Conservation (phyloP, 30 jellyfish, hydroid and myxozoan species). For the Turritopsis rubra region DNA sequence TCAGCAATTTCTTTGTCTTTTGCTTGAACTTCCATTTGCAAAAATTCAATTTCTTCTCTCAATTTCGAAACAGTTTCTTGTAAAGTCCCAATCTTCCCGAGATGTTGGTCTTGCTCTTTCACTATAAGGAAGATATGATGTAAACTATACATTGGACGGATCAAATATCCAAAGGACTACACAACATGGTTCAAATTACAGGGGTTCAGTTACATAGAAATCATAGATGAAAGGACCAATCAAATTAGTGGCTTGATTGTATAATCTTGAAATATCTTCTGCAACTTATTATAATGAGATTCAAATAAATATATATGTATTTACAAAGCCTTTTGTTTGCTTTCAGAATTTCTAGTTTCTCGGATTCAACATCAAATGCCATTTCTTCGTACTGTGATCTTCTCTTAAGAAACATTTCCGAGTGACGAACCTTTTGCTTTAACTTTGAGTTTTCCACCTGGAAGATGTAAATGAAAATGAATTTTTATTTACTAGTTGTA, state of each 20-base stretch:
- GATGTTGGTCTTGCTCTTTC: conserved; percentile 22
- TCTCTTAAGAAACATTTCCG: conserved; percentile 26
- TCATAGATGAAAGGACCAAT: too few relatives aligned
- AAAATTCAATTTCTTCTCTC: conserved; percentile 36
- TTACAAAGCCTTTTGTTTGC: conserved; percentile 23
- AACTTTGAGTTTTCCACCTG: conserved; percentile 36
- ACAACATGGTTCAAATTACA: neutral
- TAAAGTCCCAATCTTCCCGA: conserved; percentile 6
- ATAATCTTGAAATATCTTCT: neutral
- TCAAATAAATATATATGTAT: neutral
- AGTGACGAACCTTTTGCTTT: conserved; percentile 43
- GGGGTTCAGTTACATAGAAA: too few relatives aligned
- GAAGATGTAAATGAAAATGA: too few relatives aligned
- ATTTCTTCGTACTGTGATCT: conserved; percentile 6
- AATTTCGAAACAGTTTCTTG: conserved; percentile 12
- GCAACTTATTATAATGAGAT: neutral
- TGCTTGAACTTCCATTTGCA: conserved; percentile 31
- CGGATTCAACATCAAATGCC: conserved; percentile 30
- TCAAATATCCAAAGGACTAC: too few relatives aligned
- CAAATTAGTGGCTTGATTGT: too few relatives aligned
- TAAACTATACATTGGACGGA: too few relatives aligned
- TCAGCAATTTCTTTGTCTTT: conserved; percentile 38
- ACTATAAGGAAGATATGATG: neutral
- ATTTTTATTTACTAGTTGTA: too few relatives aligned
- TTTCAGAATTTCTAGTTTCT: conserved; percentile 17